phyloP scores from a whole-genome alignment of 2,797 vertebrate species.

The Amblyraja radiata region DNA sequence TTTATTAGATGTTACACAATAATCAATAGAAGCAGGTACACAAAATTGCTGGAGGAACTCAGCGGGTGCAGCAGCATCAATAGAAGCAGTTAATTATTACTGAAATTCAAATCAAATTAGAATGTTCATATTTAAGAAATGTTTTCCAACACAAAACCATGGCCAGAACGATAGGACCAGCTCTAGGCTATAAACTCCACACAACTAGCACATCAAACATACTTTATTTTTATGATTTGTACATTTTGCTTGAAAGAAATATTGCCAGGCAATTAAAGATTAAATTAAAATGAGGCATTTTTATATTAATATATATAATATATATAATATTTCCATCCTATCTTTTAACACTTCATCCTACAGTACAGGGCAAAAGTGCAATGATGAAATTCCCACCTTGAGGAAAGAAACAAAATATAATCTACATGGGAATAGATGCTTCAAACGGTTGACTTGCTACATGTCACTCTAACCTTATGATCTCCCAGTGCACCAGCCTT shows the following conservation, averaged over 20 bases:
- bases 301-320: too few relatives aligned
- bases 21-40: too few relatives aligned
- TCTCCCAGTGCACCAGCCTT: slow-evolving; percentile 79
- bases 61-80: too few relatives aligned
- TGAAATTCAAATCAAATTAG: not conserved
- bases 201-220: not conserved
- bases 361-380: not conserved
- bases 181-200: not conserved
- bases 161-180: not conserved
- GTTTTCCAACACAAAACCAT: not conserved
- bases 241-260: not conserved
- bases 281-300: not conserved
- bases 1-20: too few relatives aligned
- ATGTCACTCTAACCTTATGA: slow-evolving; percentile 68
- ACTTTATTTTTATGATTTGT: not conserved
- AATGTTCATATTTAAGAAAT: not conserved
- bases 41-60: too few relatives aligned
- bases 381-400: not conserved
- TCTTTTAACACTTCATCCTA: not conserved
- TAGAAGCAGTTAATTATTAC: not conserved
- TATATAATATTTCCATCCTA: not conserved
- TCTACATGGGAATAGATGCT: not conserved
- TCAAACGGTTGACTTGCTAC: not conserved
- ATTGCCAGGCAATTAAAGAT: not conserved
- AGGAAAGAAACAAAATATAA: not conserved